Evolutionary conservation across 2,797 vertebrate genomes (phyloP), one percentile per base, ranked within the genome.

Genomic region (Numenius phaeopus): DNA sequence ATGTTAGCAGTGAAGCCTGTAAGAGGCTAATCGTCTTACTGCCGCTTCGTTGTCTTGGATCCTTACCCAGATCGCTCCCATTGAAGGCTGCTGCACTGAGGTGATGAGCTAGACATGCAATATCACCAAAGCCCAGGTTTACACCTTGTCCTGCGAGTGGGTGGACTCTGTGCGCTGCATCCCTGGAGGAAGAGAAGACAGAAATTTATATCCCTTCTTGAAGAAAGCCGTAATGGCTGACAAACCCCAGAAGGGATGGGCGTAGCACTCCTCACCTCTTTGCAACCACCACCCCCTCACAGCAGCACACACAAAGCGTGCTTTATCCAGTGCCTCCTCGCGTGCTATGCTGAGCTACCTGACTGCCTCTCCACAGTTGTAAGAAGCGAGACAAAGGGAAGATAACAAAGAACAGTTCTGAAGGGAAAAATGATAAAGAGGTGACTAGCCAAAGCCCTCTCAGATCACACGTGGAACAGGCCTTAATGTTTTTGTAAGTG

Each of bases 61-160:
- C 57, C 96, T 98, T 98, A 99, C 99, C 99, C 94, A 99, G 98
- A 96, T 99, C 99, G 21, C 98, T 99, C 92, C 99, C 99, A 23
- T 98, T 98, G 98, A 99, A 99, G 87, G 99, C 99, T 50, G 99
- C 99, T 95, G 98, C 98, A 93, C 99, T 99, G 96, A 99, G 98
- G 95, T 99, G 98, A 96, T 97, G 98, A 30, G 98, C 98, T 97
- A 99, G 98, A 96, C 98, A 98, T 37, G 98, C 98, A 96, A 99
- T 98, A 97, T 99, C 99, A 62, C 99, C 99, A 83, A 99, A 99
- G 90, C 99, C 99, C 98, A 99, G 98, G 98, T 99, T 99, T 95
- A 98, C 99, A 94, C 99, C 99, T 97, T 99, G 99, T 94, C 99
- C 99, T 40, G 99, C 99, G 81, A 99, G 98, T 16, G 99, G 99